phyloP scores from a whole-genome alignment of 2,113 vertebrate species.

The Paradisaea rubra region DNA sequence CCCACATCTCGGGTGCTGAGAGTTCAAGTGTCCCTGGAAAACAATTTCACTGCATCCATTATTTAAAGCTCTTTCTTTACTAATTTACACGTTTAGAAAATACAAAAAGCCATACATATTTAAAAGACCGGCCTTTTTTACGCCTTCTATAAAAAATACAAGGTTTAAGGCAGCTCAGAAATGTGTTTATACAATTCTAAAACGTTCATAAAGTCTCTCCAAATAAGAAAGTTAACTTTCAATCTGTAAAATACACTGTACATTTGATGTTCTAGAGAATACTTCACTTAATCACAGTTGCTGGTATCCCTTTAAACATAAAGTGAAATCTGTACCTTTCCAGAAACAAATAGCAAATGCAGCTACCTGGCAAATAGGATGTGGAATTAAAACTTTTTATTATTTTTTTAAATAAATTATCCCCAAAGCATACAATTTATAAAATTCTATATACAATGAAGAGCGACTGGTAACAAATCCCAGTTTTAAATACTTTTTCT shows the following conservation, averaged over 20 bases:
- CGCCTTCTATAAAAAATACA: conserved; percentile 90
- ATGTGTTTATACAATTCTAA: conserved; percentile 88
- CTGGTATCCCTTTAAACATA: conserved; percentile 75
- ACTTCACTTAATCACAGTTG: conserved; percentile 61
- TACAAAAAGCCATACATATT: conserved; percentile 76
- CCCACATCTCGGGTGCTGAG: background rate
- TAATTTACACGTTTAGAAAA: conserved; percentile 76
- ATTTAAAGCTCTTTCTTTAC: conserved; percentile 78
- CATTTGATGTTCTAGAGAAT: conserved; percentile 72
- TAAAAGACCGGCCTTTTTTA: conserved; percentile 82
- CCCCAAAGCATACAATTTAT: conserved; percentile 81
- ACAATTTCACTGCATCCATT: conserved; percentile 57
- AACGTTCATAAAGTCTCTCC: conserved; percentile 87
- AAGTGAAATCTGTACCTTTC: conserved; percentile 74
- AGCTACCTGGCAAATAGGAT: conserved; percentile 36
- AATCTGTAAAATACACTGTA: conserved; percentile 91
- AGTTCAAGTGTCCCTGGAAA: conserved; percentile 54
- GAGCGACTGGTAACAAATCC: conserved; percentile 80
- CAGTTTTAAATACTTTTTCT: conserved; percentile 88
- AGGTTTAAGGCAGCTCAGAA: conserved; percentile 89
- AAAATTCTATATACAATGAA: conserved; percentile 85
- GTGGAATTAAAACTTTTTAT: conserved; percentile 67
- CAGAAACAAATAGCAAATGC: conserved; percentile 37
- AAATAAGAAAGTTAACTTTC: conserved; percentile 85
- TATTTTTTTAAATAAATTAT: conserved; percentile 90